Base-by-base conservation (phyloP, 2,888 invertebrate genomes). In the Himalopsyche tibetana region DNA sequence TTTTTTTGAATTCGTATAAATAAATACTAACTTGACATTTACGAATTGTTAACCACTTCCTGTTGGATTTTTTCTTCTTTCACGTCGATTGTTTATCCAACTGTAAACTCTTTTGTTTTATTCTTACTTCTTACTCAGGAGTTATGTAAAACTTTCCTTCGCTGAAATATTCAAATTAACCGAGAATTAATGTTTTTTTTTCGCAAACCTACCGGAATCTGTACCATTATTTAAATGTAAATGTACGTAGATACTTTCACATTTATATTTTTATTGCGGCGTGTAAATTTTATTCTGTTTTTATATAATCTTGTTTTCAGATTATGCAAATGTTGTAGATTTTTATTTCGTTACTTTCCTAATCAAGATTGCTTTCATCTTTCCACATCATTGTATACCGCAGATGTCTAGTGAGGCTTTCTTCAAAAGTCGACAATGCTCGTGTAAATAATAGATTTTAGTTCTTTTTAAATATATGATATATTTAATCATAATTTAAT, bases 141-240 rank as follows among this genome's bases (percentile, higher is more conserved):
- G 74, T 74, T 74, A 74, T 74, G 36, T 74, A 74, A 74, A 74
- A 74, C 74, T 74, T 74, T 74, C 74, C 74, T 74, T 74, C 38
- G 36, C 74, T 74, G 74, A 74, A 74, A 74, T 74, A 74, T 74
- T 74, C 74, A 74, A 74, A 74, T 74, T 74, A 74, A 74, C 74
- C 36, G 15, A 36, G 74, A 74, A 74, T 74, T 74, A 74, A 74
- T 74, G 74, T 0, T 74, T 74, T 74, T 74, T 45, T 74, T 74
- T 74, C 74, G 28, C 74, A 74, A 74, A 74, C 74, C 74, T 74
- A 74, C 74, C 74, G 74, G 74, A 74, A 74, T 74, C 74, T 74
- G 74, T 74, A 12, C 74, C 74, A 74, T 74, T 74, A 74, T 74
- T 38, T 38, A 74, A 74, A 74, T 69, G 69, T 28, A 69, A 69